A percentile compares a stretch with the other conserved stretches of the same genome.
phyloP scores from a whole-genome alignment of 37 sponge, comb jelly and placozoan species.

The Amphimedon queenslandica region DNA sequence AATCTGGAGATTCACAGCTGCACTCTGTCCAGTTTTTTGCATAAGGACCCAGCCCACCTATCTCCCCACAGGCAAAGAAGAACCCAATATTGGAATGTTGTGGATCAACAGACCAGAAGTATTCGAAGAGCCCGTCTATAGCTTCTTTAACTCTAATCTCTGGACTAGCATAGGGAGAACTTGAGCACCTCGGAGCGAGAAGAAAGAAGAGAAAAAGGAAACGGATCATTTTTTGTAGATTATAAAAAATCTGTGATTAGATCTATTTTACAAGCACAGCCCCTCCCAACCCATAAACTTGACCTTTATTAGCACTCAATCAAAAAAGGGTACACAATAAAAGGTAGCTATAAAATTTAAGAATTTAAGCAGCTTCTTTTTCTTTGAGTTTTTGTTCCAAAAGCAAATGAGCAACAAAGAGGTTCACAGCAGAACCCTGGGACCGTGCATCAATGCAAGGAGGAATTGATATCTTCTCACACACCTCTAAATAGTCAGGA shows the following conservation, averaged over 20 bases:
- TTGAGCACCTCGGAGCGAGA: neutral
- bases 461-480: constrained; percentile 4
- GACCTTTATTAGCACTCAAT: no score
- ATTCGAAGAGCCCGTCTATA: constrained; percentile 28
- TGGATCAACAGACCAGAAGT: constrained; percentile 38
- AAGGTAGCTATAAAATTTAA: neutral
- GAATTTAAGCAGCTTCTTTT: neutral
- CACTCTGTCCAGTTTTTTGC: neutral
- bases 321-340: no score
- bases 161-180: neutral
- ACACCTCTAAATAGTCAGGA: constrained; percentile 28
- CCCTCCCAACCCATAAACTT: no score
- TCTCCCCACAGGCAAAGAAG: constrained; percentile 43
- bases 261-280: no score
- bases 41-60: constrained; percentile 4
- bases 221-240: no score
- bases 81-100: neutral
- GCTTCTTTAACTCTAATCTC: constrained; percentile 12
- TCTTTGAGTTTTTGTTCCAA: neutral
- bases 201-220: neutral
- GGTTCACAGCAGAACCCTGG: constrained; percentile 35
- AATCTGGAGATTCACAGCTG: neutral
- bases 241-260: no score
- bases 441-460: constrained; percentile 37
- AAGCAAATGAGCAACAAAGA: constrained; percentile 31